These are phyloP conservation scores for Chitala chitala DNA, from an alignment of 2,113 vertebrate species.

Conservation along the genomic window DNA sequence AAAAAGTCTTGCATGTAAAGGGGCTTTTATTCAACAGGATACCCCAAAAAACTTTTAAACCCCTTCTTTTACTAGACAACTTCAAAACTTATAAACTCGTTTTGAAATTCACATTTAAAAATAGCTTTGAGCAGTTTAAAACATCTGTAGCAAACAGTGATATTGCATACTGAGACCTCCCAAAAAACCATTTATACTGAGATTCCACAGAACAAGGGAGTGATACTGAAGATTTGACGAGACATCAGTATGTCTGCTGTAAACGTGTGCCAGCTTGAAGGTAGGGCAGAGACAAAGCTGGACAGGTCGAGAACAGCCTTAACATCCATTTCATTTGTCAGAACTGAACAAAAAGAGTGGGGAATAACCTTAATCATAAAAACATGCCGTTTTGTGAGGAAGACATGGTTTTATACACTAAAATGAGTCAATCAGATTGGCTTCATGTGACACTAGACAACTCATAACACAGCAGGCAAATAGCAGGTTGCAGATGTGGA, in stretches of 20 bases:
- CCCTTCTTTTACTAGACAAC: neutral
- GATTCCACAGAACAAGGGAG: slow-evolving; percentile 28
- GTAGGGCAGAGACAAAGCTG: too few relatives aligned
- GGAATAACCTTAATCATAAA: slow-evolving; percentile 81
- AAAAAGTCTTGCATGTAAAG: neutral
- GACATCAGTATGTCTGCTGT: slow-evolving; percentile 49
- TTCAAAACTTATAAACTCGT: slow-evolving; percentile 18
- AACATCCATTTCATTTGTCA: slow-evolving; percentile 69
- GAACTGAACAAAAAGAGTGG: slow-evolving; percentile 71
- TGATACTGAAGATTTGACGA: slow-evolving; percentile 18
- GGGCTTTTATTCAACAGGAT: neutral
- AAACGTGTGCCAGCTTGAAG: slow-evolving; percentile 52
- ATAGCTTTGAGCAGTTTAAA: slow-evolving; percentile 33
- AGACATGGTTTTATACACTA: slow-evolving; percentile 54
- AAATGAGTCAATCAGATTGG: slow-evolving; percentile 76
- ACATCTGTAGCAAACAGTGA: slow-evolving; percentile 32
- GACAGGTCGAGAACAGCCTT: slow-evolving; percentile 48
- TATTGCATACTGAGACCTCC: slow-evolving; percentile 34
- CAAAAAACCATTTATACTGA: slow-evolving; percentile 24
- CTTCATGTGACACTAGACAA: slow-evolving; percentile 59
- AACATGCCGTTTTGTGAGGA: slow-evolving; percentile 62
- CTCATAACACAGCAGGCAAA: slow-evolving; percentile 76
- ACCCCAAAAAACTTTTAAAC: neutral
- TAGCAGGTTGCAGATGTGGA: slow-evolving; percentile 59
- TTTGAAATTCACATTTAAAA: slow-evolving; percentile 33